Conservation (phyloP, 2,113 vertebrate genomes). For the Equus przewalskii region DNA sequence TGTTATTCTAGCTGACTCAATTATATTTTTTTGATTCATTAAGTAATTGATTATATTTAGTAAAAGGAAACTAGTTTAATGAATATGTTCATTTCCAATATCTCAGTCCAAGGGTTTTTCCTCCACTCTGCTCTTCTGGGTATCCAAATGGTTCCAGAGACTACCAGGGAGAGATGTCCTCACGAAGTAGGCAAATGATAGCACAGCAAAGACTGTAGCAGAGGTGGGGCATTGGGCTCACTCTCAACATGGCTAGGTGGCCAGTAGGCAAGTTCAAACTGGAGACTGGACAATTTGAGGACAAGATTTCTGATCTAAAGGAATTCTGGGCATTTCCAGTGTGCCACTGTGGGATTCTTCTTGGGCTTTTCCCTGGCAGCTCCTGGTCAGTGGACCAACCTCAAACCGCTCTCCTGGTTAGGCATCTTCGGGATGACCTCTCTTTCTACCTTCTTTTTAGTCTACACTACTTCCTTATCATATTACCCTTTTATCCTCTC, state of each 20-base stretch:
- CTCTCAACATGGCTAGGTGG: background rate
- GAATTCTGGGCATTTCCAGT: background rate
- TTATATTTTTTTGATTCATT: background rate
- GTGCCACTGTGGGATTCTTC: background rate
- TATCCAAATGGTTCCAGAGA: background rate
- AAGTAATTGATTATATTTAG: background rate
- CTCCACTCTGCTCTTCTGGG: background rate
- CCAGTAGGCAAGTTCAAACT: background rate
- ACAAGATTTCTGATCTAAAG: background rate
- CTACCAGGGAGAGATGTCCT: background rate
- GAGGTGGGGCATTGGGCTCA: too few relatives aligned
- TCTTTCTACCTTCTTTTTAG: background rate
- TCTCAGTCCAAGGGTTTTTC: background rate
- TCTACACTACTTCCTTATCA: background rate
- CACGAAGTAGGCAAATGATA: background rate
- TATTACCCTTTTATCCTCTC: background rate
- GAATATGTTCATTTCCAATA: background rate
- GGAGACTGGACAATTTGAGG: background rate
- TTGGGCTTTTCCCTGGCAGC: background rate
- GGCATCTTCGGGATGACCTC: background rate
- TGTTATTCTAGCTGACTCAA: background rate
- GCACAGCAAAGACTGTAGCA: background rate
- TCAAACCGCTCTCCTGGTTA: background rate
- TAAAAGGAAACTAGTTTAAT: background rate
- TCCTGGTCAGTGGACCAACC: background rate